Percentiles rank a stretch among this genome's conserved stretches.
Conservation (phyloP, 2,113 vertebrate genomes). For the Stegostoma tigrinum region DNA sequence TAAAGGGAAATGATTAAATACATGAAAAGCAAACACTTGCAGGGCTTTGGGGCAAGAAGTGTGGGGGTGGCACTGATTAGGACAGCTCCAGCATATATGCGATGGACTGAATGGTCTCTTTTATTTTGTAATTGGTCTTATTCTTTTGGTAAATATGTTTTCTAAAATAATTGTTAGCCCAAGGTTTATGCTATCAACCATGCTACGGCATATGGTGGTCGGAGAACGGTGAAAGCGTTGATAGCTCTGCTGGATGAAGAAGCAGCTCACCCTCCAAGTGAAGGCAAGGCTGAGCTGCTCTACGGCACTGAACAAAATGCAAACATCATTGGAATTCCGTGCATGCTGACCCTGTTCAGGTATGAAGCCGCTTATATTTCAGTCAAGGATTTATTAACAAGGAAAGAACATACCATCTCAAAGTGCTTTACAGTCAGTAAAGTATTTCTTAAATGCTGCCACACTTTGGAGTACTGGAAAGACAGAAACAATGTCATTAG, state of each 20-base stretch:
- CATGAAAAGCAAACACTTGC: neutral
- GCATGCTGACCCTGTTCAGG: slow-evolving; percentile 73
- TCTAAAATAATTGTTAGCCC: slow-evolving; percentile 61
- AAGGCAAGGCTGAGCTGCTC: slow-evolving; percentile 76
- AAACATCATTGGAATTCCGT: slow-evolving; percentile 47
- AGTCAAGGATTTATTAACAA: neutral
- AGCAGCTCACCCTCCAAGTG: slow-evolving; percentile 58
- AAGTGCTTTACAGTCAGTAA: neutral
- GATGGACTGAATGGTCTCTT: neutral
- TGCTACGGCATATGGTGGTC: slow-evolving; percentile 73
- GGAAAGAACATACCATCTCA: neutral
- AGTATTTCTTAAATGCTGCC: neutral
- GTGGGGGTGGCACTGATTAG: neutral
- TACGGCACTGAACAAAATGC: slow-evolving; percentile 58
- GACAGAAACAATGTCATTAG: neutral
- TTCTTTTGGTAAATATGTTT: neutral
- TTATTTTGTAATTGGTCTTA: neutral
- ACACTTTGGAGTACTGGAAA: neutral
- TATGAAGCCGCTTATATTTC: slow-evolving; percentile 40
- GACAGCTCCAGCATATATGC: no score
- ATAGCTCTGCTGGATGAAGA: slow-evolving; percentile 78
- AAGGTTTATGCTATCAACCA: slow-evolving; percentile 79
- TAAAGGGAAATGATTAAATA: neutral
- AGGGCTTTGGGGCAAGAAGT: neutral
- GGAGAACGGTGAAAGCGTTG: slow-evolving; percentile 77